These are phyloP conservation scores for Centruroides sculpturatus DNA, from an alignment of 1,140 invertebrate species.

Conservation along the genomic window DNA sequence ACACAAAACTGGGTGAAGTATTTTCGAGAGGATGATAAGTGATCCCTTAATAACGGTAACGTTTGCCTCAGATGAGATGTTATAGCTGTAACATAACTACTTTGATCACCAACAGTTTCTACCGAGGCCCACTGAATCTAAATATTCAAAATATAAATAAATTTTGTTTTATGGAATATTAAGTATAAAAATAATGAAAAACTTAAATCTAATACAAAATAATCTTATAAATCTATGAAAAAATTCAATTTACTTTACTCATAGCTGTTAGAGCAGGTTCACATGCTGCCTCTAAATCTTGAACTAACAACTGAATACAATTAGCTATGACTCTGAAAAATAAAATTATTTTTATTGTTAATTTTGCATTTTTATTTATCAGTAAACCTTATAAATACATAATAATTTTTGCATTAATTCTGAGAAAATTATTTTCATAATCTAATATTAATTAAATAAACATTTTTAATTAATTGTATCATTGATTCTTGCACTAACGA, in stretches of 20 bases:
- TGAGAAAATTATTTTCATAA: no score
- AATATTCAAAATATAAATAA: conserved; percentile 3
- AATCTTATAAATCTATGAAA: neutral
- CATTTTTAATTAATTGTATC: no score
- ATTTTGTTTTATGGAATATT: neutral
- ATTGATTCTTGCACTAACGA: no score
- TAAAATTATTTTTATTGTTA: conserved; percentile 5
- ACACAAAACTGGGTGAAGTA: conserved; percentile 98
- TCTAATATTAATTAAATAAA: no score
- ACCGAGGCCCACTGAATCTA: conserved; percentile 81
- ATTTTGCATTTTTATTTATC: neutral
- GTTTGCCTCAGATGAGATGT: conserved; percentile 72
- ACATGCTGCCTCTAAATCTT: conserved; percentile 87
- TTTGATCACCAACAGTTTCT: conserved; percentile 92
- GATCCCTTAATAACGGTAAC: conserved; percentile 78
- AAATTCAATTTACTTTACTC: conserved; percentile 49
- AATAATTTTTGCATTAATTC: no score
- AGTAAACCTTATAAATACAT: no score
- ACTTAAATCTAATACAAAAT: neutral
- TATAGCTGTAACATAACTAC: conserved; percentile 81
- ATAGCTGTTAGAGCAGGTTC: conserved; percentile 85
- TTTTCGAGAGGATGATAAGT: conserved; percentile 84
- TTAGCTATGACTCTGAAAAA: conserved; percentile 64
- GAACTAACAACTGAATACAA: conserved; percentile 84
- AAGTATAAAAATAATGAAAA: neutral